Base-by-base conservation (phyloP, 2,888 invertebrate genomes). In the Caenorhabditis plicata region DNA sequence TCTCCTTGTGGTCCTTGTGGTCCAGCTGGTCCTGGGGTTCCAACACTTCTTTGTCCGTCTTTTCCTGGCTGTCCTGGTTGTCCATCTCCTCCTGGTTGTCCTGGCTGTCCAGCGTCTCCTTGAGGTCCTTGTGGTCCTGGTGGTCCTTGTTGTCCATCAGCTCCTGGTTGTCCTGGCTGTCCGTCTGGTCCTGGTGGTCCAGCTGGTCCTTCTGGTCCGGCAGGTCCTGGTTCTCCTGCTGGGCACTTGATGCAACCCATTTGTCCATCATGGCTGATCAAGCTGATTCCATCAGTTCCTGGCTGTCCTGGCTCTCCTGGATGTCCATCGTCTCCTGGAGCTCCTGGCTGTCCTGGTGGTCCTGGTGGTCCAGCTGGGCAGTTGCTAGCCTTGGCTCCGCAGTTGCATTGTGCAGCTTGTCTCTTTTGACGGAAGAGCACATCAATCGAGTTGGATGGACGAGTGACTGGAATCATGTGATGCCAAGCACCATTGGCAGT, bases 61-160 rank as follows among this genome's bases (percentile, higher is more conserved):
- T 61, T 48, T 55, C 71, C 74, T 47, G 62, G 64, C 9, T 50
- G 85, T 89, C 91, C 89, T 81, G 88, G 88, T 64, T 52, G 46
- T 52, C 74, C 74, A 26, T 56, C 46, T 11, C 47, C 39, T 48
- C 71, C 72, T 35, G 48, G 55, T 27, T 52, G 29, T 55, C 71
- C 71, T 22, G 53, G 48, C 2, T 40, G 49, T 44, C 71, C 74
- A 31, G 53, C 54, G n/a, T 64, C 60, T 61, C 75, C 75, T 32
- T 61, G 53, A 40, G 60, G 63, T 65, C 75, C 75, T 8, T 55
- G 56, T 44, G 65, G 60, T 69, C 73, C 73, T 27, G 58, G 39
- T 3, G 52, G 49, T 54, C 73, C 73, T 44, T 68, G 61, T 15
- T 65, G 61, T 35, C 70, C 70, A 20, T 58, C 55, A 26, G 52